Base-by-base conservation (phyloP, 2,797 vertebrate species). In the Ibycter americanus region DNA sequence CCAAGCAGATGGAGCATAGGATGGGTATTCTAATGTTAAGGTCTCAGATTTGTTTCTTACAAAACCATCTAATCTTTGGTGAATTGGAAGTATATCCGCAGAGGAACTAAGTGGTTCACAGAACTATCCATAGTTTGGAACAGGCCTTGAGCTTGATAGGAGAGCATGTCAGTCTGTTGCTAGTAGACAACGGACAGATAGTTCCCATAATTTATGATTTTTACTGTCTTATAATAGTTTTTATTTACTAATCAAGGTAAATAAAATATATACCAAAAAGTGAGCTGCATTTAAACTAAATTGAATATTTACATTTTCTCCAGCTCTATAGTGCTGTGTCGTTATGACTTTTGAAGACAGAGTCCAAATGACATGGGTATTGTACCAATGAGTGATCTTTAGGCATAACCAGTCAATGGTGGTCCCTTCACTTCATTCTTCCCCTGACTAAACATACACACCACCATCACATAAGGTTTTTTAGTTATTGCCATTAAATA, bases 351-450 rank as follows among this genome's bases (percentile, higher is more conserved):
- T 66, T 67, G 29, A 66, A 83, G 49, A 27, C 7, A 6, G 34
- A 54, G 34, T 38, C 27, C 52, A 34, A 13, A 12, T 61, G n/a
- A 42, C 13, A 52, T 63, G 5, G 36, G 11, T 61, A 34, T 38
- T 55, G 21, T 52, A 66, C 15, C 56, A 73, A 0, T 47, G 38
- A 49, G 63, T 14, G 29, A 51, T 79, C 38, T 58, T 51, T n/a
- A 68, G 42, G 21, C 10, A 7, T n/a, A 67, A 32, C 29, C 0
- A 0, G 5, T 20, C 44, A 14, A 10, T 15, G 32, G 32, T 26
- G 27, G 29, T 62, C 49, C 22, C 12, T 68, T 61, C 3, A 9
- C 44, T 42, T 79, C 20, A 12, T 52, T 80, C n/a, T 74, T 47
- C 38, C 32, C 22, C 29, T 15, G 3, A 15, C 36, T 55, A 42